Evolutionary conservation across 2,888 invertebrate species (phyloP).

Genomic region (Hirtodrosophila trivittata): DNA sequence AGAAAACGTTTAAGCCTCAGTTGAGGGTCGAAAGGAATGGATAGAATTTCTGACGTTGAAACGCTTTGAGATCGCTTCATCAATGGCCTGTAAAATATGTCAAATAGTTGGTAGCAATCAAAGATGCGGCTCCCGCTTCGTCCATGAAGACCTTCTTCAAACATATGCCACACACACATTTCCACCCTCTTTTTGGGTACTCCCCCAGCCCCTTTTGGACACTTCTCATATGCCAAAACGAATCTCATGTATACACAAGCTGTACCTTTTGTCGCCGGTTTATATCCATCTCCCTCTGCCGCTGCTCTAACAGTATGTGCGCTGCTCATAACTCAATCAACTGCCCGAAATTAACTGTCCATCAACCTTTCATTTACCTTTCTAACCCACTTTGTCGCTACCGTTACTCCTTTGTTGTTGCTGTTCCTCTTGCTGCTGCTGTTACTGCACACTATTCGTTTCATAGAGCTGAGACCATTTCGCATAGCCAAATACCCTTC

Average conservation of each 20-base stretch:
- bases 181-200: too few relatives aligned
- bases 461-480: constrained; percentile 44
- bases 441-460: constrained; percentile 41
- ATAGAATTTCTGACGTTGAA: too few relatives aligned
- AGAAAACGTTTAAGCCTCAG: too few relatives aligned
- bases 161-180: constrained; percentile 16
- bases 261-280: constrained; percentile 11
- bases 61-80: too few relatives aligned
- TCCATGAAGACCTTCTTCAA: too few relatives aligned
- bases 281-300: neutral
- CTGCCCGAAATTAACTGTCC: constrained; percentile 71
- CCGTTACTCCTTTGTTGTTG: neutral
- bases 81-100: too few relatives aligned
- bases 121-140: too few relatives aligned
- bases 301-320: constrained; percentile 15
- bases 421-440: constrained; percentile 6
- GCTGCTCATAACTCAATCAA: constrained; percentile 60
- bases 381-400: constrained; percentile 42
- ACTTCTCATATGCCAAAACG: constrained; percentile 25
- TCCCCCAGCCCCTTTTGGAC: neutral
- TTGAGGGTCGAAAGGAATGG: too few relatives aligned
- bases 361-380: constrained; percentile 73
- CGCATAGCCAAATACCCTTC: constrained; percentile 62
- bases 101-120: too few relatives aligned
- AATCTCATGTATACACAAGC: constrained; percentile 39